These are phyloP conservation scores for Orthosia cruda DNA, from an alignment of 2,888 invertebrate genomes.

Conservation along the genomic window DNA sequence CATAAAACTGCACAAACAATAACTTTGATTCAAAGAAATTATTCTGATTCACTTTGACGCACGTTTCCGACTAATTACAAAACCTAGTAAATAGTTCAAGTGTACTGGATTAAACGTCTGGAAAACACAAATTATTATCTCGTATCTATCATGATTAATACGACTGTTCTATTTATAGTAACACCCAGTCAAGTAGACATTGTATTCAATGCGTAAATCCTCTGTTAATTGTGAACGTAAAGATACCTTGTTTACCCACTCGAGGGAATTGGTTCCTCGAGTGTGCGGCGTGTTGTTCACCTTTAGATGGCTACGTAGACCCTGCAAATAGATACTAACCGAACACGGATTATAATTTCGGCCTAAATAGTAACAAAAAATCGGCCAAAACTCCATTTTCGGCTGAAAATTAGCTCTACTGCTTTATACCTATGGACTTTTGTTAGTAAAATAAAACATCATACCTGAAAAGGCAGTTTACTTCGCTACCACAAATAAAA, in stretches of 20 bases:
- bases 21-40: conserved; percentile 42
- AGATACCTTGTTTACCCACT: conserved; percentile 58
- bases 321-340: background rate
- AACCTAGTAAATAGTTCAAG: conserved; percentile 28
- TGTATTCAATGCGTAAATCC: conserved; percentile 34
- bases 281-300: conserved; percentile 58
- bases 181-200: conserved; percentile 35
- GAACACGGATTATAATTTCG: conserved; percentile 4
- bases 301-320: conserved; percentile 32
- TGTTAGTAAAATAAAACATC: background rate
- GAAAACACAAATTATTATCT: conserved; percentile 24
- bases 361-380: background rate
- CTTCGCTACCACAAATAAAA: background rate
- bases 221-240: conserved; percentile 37
- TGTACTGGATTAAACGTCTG: conserved; percentile 8
- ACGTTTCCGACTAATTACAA: conserved; percentile 35
- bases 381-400: background rate
- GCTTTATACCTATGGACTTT: background rate
- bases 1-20: conserved; percentile 47
- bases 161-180: conserved; percentile 53
- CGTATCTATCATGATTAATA: conserved; percentile 17
- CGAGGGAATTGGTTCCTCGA: conserved; percentile 40
- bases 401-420: background rate
- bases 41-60: conserved; percentile 47
- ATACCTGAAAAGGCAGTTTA: background rate